Percentiles rank a stretch among this genome's conserved stretches.
These are phyloP conservation scores for Tupaia chinensis DNA, from an alignment of 2,113 vertebrate genomes.

Conservation along the genomic window DNA sequence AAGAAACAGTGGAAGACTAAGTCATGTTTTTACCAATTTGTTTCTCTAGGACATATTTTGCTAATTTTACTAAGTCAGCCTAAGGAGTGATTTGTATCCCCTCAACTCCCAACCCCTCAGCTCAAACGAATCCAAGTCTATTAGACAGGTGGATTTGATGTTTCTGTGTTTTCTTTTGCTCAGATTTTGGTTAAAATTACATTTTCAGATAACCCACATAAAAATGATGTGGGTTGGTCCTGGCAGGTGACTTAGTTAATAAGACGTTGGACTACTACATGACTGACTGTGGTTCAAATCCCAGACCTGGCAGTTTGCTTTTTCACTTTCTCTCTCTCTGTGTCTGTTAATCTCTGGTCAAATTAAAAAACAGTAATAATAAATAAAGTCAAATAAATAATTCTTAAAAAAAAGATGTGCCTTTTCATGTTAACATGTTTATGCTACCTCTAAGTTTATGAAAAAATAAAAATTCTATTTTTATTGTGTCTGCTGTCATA, in stretches of 20 bases:
- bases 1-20: not conserved
- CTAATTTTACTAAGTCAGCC: not conserved
- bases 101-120: not conserved
- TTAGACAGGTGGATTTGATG: not conserved
- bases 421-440: constrained; percentile 28
- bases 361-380: no score
- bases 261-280: no score
- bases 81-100: not conserved
- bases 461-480: constrained; percentile 21
- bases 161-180: constrained; percentile 26
- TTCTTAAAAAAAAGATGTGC: not conserved
- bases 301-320: no score
- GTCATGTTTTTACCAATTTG: not conserved
- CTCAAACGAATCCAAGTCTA: not conserved
- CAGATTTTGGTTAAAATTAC: constrained; percentile 30
- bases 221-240: not conserved
- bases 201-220: constrained; percentile 48
- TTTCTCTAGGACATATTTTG: not conserved
- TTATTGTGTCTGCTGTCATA: not conserved
- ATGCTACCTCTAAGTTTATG: constrained; percentile 18
- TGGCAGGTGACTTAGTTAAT: no score
- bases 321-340: no score
- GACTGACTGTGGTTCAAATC: no score
- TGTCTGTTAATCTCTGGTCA: no score
- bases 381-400: no score